A percentile compares a stretch with the other conserved stretches of the same genome.
These are phyloP conservation scores for Zaprionus capensis DNA, from an alignment of 1,140 invertebrate species.

Conservation along the genomic window DNA sequence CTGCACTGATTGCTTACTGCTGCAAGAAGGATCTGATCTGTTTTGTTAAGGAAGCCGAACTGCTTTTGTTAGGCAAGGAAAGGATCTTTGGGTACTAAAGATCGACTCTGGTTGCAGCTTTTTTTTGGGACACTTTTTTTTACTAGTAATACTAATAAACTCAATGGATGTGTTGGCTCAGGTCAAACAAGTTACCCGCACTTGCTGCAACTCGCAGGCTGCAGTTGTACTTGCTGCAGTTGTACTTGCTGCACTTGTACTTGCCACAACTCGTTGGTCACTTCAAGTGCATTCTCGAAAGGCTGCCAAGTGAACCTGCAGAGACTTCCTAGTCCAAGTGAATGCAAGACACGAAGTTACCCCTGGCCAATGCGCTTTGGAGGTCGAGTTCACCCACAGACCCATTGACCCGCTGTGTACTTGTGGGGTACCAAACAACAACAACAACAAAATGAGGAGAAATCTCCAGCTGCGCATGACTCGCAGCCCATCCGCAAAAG, in stretches of 20 bases:
- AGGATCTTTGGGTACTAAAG: no score
- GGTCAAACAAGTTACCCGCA: no score
- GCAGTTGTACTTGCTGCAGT: neutral
- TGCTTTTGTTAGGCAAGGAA: no score
- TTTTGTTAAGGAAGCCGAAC: no score
- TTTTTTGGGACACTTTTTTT: no score
- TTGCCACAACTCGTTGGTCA: neutral
- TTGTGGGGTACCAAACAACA: neutral
- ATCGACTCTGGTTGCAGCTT: no score
- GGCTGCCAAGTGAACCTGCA: neutral
- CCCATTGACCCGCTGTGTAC: slow-evolving; percentile 1
- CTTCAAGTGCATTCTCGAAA: neutral
- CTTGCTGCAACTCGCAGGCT: no score
- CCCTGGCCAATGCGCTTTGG: neutral
- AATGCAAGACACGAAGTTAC: neutral
- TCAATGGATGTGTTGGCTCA: no score
- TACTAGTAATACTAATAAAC: no score
- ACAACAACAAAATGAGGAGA: neutral
- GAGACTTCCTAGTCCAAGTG: neutral
- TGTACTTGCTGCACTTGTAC: neutral
- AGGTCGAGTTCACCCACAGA: slow-evolving; percentile 8
- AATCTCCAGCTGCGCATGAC: neutral
- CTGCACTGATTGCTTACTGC: no score
- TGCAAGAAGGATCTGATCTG: no score
- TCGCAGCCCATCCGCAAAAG: slow-evolving; percentile 6